Evolutionary conservation across 2,113 vertebrate genomes (phyloP), one percentile per base, ranked within the genome.

Genomic region (Gallinago paraguaiae): DNA sequence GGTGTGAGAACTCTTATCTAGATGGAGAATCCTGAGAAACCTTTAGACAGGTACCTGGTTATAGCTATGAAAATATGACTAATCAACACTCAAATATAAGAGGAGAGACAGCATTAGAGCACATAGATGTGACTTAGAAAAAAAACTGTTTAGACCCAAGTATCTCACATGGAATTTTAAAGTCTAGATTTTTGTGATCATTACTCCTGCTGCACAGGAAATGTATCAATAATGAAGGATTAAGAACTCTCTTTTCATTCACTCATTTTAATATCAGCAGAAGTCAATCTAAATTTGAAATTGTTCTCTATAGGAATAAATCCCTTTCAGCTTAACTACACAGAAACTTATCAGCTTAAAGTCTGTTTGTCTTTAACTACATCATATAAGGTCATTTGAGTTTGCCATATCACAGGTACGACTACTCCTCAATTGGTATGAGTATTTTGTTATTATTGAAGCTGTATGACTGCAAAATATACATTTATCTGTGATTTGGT

Each of bases 1-100:
- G 96, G 96, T 96, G 96, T 97, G 96, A 95, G 96, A 97, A 96
- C 74, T 70, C 93, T 97, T 97, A 97, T 97, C 95, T 96, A 95
- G 96, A 95, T 94, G 70, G 77, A 96, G 86, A 96, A 86, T 94
- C 90, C 95, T 95, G 93, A 97, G 92, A 96, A 95, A 87, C 72
- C 74, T 92, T 95, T 72, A 60, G 88, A 93, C 82, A 88, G 71
- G 41, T 82, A 91, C 61, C 48, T 84, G 27, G 79, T 71, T 90
- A 71, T 83, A 88, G 67, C 43, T 57, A 83, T 94, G 80, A 93
- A 93, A 95, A 96, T 53, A 78, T 92, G 90, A 90, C 72, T 96
- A 93, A 96, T 95, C 92, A 93, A 94, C 92, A 92, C 86, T 70
- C 91, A 53, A 88, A 78, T 86, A 60, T 82, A 87, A 71, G 24